A percentile compares a stretch with the other conserved stretches of the same genome.
phyloP scores from a whole-genome alignment of 2,797 vertebrate species.

The Cossypha polioptera region DNA sequence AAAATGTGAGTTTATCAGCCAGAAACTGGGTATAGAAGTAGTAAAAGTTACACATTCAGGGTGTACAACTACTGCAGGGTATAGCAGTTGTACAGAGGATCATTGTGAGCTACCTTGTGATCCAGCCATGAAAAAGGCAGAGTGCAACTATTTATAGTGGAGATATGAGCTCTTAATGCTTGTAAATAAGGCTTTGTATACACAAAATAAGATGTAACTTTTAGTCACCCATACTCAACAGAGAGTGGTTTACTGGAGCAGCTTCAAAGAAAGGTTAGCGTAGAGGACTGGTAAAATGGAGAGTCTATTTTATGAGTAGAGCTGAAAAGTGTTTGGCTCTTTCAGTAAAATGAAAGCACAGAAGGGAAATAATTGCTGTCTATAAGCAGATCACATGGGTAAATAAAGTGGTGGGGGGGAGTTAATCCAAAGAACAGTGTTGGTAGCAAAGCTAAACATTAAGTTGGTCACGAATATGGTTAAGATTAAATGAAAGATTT shows the following conservation, averaged over 20 bases:
- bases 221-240: constrained; percentile 8
- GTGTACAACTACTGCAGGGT: neutral
- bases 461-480: neutral
- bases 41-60: neutral
- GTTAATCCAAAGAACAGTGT: neutral
- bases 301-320: constrained; percentile 1
- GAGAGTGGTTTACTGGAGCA: constrained; percentile 20
- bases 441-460: neutral
- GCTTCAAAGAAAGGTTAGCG: constrained; percentile 55
- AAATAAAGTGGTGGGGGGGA: neutral
- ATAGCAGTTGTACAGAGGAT: constrained; percentile 15
- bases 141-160: constrained; percentile 49
- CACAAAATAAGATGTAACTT: constrained; percentile 59
- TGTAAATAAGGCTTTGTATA: constrained; percentile 57
- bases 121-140: constrained; percentile 20
- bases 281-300: constrained; percentile 10
- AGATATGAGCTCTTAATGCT: constrained; percentile 20
- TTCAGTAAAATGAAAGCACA: neutral
- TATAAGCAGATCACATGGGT: neutral
- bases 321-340: neutral
- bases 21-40: neutral
- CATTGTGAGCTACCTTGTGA: constrained; percentile 47
- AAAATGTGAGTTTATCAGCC: neutral
- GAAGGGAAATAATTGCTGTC: neutral
- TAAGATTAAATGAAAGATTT: neutral